Conservation (phyloP, 1,140 invertebrate species). For the Brachionus rubens region DNA sequence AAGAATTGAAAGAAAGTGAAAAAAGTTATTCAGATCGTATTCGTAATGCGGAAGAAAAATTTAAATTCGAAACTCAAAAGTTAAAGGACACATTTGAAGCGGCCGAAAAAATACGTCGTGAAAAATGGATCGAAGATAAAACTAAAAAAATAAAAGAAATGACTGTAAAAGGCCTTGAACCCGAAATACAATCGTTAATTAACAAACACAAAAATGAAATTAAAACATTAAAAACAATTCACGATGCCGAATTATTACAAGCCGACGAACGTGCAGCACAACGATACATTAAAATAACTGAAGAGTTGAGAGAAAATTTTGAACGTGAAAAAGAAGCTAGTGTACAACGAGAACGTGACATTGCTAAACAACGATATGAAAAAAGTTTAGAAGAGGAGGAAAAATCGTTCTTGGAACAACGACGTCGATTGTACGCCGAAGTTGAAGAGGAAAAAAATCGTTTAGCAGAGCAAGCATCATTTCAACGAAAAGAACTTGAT, state of each 20-base stretch:
- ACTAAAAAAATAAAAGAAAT: conserved; percentile 63
- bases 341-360: conserved; percentile 51
- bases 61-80: conserved; percentile 57
- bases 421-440: conserved; percentile 56
- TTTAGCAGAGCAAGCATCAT: conserved; percentile 52
- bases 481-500: conserved; percentile 57
- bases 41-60: conserved; percentile 53
- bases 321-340: conserved; percentile 59
- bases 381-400: conserved; percentile 61
- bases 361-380: conserved; percentile 54
- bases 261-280: conserved; percentile 59
- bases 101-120: conserved; percentile 59
- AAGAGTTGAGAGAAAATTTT: conserved; percentile 59
- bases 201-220: conserved; percentile 60
- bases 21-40: conserved; percentile 59
- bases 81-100: conserved; percentile 59
- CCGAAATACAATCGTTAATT: conserved; percentile 60
- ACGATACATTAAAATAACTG: conserved; percentile 58
- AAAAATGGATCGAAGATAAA: conserved; percentile 62
- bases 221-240: conserved; percentile 58
- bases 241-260: conserved; percentile 59
- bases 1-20: conserved; percentile 57
- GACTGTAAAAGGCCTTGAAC: conserved; percentile 61
- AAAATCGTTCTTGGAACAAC: conserved; percentile 57
- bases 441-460: conserved; percentile 60